Evolutionary conservation across 2,113 vertebrate genomes (phyloP).

Genomic region (Mormyrus iriodes): DNA sequence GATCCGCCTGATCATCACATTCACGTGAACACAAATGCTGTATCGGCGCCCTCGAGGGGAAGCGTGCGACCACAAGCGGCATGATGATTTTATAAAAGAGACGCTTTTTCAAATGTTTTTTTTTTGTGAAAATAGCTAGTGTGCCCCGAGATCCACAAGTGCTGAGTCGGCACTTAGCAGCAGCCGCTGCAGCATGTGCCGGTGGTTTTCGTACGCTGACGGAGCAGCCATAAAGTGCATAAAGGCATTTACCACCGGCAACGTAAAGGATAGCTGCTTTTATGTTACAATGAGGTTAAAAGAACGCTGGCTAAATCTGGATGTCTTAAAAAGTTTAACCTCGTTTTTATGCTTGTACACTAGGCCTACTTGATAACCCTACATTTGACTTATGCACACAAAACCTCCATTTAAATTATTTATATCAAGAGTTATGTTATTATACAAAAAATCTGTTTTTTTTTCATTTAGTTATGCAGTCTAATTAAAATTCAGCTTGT

Average conservation of each 20-base stretch:
- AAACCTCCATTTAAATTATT: not conserved
- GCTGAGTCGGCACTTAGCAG: not conserved
- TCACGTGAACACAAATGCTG: not conserved
- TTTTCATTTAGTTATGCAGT: not conserved
- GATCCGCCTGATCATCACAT: not conserved
- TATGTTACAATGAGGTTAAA: not conserved
- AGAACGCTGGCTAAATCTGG: not conserved
- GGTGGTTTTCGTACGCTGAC: not conserved
- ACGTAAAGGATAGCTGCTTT: not conserved
- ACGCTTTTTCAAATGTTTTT: not conserved
- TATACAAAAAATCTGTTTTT: not conserved
- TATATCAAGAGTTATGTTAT: not conserved
- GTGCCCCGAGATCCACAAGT: not conserved
- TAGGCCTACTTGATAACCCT: not conserved
- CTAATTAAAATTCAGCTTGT: not conserved
- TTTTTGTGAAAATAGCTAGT: not conserved
- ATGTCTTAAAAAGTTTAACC: not conserved
- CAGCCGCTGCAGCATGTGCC: not conserved
- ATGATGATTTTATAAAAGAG: not conserved
- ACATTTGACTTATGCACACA: not conserved
- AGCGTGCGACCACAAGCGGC: not conserved
- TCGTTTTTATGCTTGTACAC: not conserved
- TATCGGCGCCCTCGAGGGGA: not conserved
- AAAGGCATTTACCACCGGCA: too few relatives aligned
- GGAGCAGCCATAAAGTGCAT: too few relatives aligned